These are phyloP conservation scores for Montipora capricornis DNA, from an alignment of 64 coral and sea anemone species.

Conservation along the genomic window DNA sequence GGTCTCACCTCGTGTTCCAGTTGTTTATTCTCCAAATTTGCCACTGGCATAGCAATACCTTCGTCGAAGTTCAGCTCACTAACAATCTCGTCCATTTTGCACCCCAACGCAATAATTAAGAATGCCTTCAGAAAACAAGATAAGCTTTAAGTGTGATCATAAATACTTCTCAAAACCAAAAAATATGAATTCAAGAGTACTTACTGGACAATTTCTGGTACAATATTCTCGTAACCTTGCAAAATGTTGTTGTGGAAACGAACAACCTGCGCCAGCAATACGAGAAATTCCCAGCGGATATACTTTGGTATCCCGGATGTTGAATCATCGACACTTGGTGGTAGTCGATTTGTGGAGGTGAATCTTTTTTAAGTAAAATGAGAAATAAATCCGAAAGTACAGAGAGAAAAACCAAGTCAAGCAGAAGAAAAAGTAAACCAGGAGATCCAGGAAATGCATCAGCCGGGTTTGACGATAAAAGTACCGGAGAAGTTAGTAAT, in stretches of 20 bases:
- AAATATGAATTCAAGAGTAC: neutral
- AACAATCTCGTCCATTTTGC: constrained; percentile 90
- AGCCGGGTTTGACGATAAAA: neutral
- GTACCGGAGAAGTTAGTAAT: neutral
- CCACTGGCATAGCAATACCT: constrained; percentile 99
- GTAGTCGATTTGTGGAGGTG: too few relatives aligned
- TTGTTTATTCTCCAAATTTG: constrained; percentile 94
- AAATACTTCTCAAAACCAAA: neutral
- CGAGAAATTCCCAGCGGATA: constrained; percentile 46
- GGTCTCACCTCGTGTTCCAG: constrained; percentile 88
- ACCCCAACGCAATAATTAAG: neutral
- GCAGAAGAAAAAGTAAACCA: neutral
- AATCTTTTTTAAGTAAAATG: neutral
- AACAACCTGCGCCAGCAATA: constrained; percentile 39
- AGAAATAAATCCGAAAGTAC: neutral
- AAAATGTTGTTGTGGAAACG: constrained; percentile 89
- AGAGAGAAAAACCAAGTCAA: neutral
- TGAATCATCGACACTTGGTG: neutral
- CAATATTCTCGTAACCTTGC: neutral
- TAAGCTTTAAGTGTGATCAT: neutral
- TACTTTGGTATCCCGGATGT: neutral
- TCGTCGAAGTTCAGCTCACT: constrained; percentile 98
- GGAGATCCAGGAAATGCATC: neutral
- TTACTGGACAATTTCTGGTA: neutral
- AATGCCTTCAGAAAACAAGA: neutral